These are phyloP conservation scores for Hypolimnas misippus DNA, from an alignment of 2,888 invertebrate species.

Conservation along the genomic window DNA sequence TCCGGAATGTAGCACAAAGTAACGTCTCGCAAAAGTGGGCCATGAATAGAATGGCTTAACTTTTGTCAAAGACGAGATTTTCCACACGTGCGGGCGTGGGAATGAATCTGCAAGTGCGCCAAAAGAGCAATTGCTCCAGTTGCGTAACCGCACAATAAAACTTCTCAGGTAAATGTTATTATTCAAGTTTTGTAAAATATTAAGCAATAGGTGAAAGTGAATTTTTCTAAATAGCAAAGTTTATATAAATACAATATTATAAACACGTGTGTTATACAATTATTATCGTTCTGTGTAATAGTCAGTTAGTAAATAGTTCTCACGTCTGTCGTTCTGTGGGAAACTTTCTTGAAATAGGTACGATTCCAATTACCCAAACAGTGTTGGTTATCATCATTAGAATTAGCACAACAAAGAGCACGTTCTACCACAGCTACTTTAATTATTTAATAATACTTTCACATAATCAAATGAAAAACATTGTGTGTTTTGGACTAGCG, in stretches of 20 bases:
- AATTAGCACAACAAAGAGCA: constrained; percentile 10
- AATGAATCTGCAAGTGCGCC: constrained; percentile 51
- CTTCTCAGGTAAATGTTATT: constrained; percentile 45
- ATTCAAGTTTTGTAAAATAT: constrained; percentile 5
- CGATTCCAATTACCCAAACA: constrained; percentile 29
- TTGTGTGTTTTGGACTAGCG: no score
- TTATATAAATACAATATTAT: constrained; percentile 22
- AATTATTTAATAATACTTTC: background rate
- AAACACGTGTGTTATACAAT: constrained; percentile 32
- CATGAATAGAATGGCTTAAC: constrained; percentile 26
- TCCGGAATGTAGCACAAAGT: constrained; percentile 56
- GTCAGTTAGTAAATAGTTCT: constrained; percentile 34
- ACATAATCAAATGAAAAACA: background rate
- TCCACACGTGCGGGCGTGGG: constrained; percentile 76
- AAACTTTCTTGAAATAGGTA: constrained; percentile 28
- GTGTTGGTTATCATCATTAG: constrained; percentile 15
- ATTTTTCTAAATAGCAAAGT: constrained; percentile 13
- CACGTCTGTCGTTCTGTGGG: constrained; percentile 33
- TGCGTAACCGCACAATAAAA: constrained; percentile 54
- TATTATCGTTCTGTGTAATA: constrained; percentile 8
- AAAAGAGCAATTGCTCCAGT: constrained; percentile 57
- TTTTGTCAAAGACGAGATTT: constrained; percentile 46
- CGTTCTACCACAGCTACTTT: constrained; percentile 8
- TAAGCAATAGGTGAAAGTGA: background rate
- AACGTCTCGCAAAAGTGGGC: constrained; percentile 21